phyloP scores from a whole-genome alignment of 2,113 vertebrate genomes.

The Tor tambroides region DNA sequence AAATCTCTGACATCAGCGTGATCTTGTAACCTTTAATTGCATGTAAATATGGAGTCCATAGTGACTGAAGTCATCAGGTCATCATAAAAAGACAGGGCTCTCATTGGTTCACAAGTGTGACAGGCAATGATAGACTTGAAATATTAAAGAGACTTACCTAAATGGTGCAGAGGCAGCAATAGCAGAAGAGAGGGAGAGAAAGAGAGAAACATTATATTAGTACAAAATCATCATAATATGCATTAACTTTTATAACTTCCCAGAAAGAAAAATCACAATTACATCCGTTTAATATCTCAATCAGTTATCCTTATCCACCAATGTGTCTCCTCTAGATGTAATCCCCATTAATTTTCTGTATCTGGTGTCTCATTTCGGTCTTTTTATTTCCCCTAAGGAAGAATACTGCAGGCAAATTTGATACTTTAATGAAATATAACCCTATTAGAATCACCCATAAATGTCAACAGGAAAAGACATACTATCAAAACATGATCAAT shows the following conservation, averaged over 20 bases:
- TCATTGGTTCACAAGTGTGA: background rate
- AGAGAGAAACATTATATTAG: conserved; percentile 27
- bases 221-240: background rate
- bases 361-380: background rate
- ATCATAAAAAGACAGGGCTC: no score
- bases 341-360: no score
- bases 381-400: background rate
- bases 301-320: background rate
- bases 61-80: background rate
- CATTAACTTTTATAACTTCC: background rate
- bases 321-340: background rate
- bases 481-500: conserved; percentile 4
- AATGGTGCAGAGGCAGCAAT: background rate
- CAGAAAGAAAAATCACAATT: background rate
- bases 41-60: background rate
- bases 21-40: background rate
- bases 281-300: background rate
- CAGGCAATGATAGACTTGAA: background rate
- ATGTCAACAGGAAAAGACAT: background rate
- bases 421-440: conserved; percentile 6
- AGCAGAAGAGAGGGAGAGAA: conserved; percentile 14
- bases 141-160: conserved; percentile 53
- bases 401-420: background rate
- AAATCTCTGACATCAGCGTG: background rate
- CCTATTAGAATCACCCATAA: background rate